A percentile compares a stretch with the other conserved stretches of the same genome.
phyloP scores from a whole-genome alignment of 2,113 vertebrate genomes.

The Cavia aperea region DNA sequence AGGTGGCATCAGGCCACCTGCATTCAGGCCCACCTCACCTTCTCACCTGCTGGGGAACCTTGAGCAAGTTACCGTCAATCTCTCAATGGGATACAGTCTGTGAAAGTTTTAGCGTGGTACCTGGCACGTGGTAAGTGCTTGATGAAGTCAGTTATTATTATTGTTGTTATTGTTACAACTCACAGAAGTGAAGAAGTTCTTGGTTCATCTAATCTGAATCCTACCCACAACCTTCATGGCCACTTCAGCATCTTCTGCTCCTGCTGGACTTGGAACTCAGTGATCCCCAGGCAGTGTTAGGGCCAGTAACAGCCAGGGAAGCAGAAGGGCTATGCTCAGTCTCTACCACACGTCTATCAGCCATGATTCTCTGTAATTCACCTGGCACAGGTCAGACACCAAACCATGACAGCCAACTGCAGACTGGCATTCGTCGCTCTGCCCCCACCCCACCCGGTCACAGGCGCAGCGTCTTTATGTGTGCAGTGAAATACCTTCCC shows the following conservation, averaged over 20 bases:
- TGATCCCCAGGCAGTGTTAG: background rate
- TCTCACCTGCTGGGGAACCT: background rate
- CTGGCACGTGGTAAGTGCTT: background rate
- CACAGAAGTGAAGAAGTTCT: background rate
- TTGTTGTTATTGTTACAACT: background rate
- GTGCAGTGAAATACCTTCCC: background rate
- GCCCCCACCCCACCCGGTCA: background rate
- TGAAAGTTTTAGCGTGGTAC: background rate
- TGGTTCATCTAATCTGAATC: background rate
- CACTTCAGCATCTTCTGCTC: background rate
- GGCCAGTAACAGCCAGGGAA: background rate
- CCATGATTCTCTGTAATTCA: background rate
- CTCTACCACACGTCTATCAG: background rate
- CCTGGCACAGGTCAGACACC: background rate
- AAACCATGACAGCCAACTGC: background rate
- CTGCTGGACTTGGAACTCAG: background rate
- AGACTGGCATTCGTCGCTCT: rapidly evolving
- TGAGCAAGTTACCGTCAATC: background rate
- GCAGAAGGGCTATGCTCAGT: background rate
- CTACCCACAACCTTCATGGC: background rate
- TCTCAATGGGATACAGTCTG: background rate
- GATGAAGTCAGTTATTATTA: background rate
- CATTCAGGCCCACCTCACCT: background rate
- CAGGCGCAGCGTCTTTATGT: background rate
- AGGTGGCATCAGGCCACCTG: background rate